Base-by-base conservation (phyloP, 2,797 vertebrate species). In the Acrossocheilus wenchowensis region DNA sequence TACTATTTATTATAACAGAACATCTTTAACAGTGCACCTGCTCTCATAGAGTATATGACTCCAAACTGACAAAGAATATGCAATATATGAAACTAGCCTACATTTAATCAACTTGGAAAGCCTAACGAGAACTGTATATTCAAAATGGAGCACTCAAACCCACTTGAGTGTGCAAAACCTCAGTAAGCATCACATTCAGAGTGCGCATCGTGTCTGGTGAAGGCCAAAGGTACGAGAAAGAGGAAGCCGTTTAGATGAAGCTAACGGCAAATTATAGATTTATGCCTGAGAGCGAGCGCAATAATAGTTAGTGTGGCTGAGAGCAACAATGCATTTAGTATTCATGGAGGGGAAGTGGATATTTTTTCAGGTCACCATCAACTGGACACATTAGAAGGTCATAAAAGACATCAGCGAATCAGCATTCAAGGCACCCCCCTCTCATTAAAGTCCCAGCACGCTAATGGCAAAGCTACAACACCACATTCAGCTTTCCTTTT, bases 351-450 rank as follows among this genome's bases (percentile, higher is more conserved):
- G 89, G 84, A 84, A 87, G 77, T 60, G 80, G 86, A 85, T 89
- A 80, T 87, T 87, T 87, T 87, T 84, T 62, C 78, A 83, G 83
- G 85, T 91, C 83, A 75, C 79, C 89, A 89, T 81, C 88, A 89
- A 82, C 85, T 88, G 87, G 89, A 90, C 84, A 89, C 82, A 89
- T 88, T 85, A 90, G 88, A 90, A 90, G 90, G 90, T 89, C 87
- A 90, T 90, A 88, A 91, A 90, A 89, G 68, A 87, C 85, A 89
- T 85, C 21, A 85, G 54, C 84, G 75, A 86, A 88, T 88, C 86
- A 83, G 88, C 87, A 89, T 89, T 88, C 80, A 88, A 73, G 64
- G 75, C 73, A 83, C 34, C 84, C 83, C 52, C 39, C 36, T 73
- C 87, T 88, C 85, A 87, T 91, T 90, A 90, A 87, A 83, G 77